phyloP scores from a whole-genome alignment of 2,797 vertebrate species.

The Lacerta bilineata region DNA sequence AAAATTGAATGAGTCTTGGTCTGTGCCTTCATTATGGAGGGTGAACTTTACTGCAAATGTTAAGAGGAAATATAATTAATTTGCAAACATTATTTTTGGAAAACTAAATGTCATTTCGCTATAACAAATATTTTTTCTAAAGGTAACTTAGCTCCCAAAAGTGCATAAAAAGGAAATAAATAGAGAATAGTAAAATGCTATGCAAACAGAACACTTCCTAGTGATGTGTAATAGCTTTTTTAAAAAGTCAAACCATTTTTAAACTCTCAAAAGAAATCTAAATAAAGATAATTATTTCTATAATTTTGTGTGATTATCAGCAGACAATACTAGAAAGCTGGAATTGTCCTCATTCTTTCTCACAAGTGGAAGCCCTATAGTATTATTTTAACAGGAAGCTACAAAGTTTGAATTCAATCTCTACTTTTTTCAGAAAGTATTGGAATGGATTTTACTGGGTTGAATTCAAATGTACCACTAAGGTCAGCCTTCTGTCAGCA shows the following conservation, averaged over 20 bases:
- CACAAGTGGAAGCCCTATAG: not conserved
- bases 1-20: not conserved
- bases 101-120: slow-evolving; percentile 35
- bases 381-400: not conserved
- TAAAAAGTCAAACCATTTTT: slow-evolving; percentile 62
- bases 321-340: slow-evolving; percentile 9
- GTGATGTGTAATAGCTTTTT: slow-evolving; percentile 50
- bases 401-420: not conserved
- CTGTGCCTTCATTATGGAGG: not conserved
- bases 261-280: slow-evolving; percentile 46
- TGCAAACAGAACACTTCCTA: slow-evolving; percentile 65
- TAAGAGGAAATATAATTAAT: slow-evolving; percentile 38
- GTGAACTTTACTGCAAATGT: slow-evolving; percentile 4
- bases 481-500: too few relatives aligned
- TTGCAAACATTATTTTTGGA: slow-evolving; percentile 28
- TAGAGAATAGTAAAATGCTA: slow-evolving; percentile 62
- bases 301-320: slow-evolving; percentile 39
- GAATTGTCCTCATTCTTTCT: slow-evolving; percentile 39
- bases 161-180: slow-evolving; percentile 67
- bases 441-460: not conserved
- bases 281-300: slow-evolving; percentile 63
- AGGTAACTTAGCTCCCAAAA: slow-evolving; percentile 51
- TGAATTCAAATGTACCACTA: too few relatives aligned
- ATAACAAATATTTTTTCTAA: not conserved
- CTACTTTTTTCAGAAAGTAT: not conserved